Evolutionary conservation across 2,113 vertebrate species (phyloP).

Genomic region (Lagopus leucura): DNA sequence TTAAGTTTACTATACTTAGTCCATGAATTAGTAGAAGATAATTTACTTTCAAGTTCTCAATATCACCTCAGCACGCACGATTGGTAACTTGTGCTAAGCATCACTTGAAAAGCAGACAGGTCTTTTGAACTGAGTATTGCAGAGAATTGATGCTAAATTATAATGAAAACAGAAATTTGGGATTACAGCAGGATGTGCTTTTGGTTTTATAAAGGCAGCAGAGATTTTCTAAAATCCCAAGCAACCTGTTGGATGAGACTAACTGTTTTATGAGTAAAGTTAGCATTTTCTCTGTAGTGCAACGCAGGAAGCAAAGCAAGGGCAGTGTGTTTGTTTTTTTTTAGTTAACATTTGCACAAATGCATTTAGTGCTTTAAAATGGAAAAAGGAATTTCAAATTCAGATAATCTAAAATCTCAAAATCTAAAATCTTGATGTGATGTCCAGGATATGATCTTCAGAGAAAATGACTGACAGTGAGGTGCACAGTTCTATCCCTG

Average conservation of each 20-base stretch:
- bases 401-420: neutral
- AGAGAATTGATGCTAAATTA: neutral
- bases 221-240: neutral
- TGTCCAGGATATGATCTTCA: neutral
- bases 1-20: neutral
- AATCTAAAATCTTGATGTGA: neutral
- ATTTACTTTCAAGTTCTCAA: neutral
- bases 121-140: neutral
- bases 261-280: neutral
- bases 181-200: neutral
- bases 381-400: neutral
- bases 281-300: neutral
- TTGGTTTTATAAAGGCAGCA: neutral
- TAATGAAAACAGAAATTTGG: neutral
- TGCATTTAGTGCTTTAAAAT: neutral
- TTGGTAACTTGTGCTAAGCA: neutral
- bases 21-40: neutral
- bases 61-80: neutral
- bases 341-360: neutral
- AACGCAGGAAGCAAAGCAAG: neutral
- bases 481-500: neutral
- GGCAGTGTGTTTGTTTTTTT: neutral
- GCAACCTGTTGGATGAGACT: neutral
- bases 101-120: neutral
- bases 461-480: neutral